A percentile compares a stretch with the other conserved stretches of the same genome.
Conservation (phyloP, 2,113 vertebrate species). For the Pristiophorus japonicus region DNA sequence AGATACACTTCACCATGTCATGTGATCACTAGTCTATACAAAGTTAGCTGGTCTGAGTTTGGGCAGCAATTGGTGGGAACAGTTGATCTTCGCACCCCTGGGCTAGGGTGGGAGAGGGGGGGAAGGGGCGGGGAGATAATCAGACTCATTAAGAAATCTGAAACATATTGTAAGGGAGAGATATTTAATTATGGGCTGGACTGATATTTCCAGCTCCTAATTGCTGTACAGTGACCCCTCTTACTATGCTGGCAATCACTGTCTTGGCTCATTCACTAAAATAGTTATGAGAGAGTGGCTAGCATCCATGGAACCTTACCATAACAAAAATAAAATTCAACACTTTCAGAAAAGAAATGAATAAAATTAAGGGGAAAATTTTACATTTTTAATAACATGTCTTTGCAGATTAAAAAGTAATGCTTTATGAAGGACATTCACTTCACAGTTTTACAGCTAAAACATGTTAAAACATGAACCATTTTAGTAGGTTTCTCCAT, state of each 20-base stretch:
- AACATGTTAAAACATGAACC: not conserved
- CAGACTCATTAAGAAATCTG: too few species aligned
- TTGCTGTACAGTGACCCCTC: not conserved
- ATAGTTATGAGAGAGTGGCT: not conserved
- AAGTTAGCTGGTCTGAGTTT: not conserved
- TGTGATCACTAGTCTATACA: not conserved
- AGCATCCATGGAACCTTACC: not conserved
- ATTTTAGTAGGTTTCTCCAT: slow-evolving; percentile 47
- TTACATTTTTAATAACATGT: not conserved
- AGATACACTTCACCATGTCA: not conserved
- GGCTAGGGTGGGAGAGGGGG: not conserved
- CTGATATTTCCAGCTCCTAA: not conserved
- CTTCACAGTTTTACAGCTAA: not conserved
- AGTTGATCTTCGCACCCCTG: not conserved
- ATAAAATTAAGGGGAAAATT: not conserved
- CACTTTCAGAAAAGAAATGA: not conserved
- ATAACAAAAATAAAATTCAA: not conserved
- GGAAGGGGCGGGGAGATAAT: not conserved
- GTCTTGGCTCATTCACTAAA: not conserved
- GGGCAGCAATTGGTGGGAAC: too few species aligned
- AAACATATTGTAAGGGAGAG: too few species aligned
- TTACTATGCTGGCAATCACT: not conserved
- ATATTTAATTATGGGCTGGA: too few species aligned
- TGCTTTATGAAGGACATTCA: not conserved
- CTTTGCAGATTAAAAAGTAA: not conserved